phyloP scores from a whole-genome alignment of 2,888 invertebrate species.

The Rhamphomyia laevipes region DNA sequence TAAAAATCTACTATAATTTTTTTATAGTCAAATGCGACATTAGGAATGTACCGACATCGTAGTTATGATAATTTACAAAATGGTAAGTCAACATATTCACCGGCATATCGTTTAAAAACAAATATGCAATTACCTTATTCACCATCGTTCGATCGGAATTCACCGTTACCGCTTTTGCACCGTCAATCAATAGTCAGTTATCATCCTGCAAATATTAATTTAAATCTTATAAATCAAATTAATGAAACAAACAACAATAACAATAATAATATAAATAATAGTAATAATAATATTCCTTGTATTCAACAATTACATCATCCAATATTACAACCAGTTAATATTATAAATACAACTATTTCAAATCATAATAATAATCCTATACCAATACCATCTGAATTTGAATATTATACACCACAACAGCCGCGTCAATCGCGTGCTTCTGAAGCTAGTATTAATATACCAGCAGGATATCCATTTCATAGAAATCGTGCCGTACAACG shows the following conservation, averaged over 20 bases:
- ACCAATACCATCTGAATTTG: slow-evolving; percentile 35
- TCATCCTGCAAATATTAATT: too few relatives aligned
- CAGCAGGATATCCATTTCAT: slow-evolving; percentile 32
- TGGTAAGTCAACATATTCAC: slow-evolving; percentile 35
- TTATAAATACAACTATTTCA: slow-evolving; percentile 1
- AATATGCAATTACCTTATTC: slow-evolving; percentile 34
- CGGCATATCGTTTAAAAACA: slow-evolving; percentile 30
- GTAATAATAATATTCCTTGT: slow-evolving; percentile 8
- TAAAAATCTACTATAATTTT: neutral
- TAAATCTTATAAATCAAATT: too few relatives aligned
- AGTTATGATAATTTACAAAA: slow-evolving; percentile 39
- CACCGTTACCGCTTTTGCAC: slow-evolving; percentile 35
- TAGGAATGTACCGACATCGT: slow-evolving; percentile 34
- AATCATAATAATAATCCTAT: slow-evolving; percentile 29
- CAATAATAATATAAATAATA: slow-evolving; percentile 17
- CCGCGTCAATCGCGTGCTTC: slow-evolving; percentile 21
- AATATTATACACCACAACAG: slow-evolving; percentile 34
- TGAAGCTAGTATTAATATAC: slow-evolving; percentile 22
- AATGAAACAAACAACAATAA: too few relatives aligned
- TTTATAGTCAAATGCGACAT: slow-evolving; percentile 32
- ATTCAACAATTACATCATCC: slow-evolving; percentile 18
- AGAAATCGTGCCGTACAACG: slow-evolving; percentile 34
- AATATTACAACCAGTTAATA: neutral
- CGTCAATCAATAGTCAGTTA: slow-evolving; percentile 16
- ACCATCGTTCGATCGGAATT: slow-evolving; percentile 35